Conservation (phyloP, 2,888 invertebrate species). For the Drosophila gaucha region DNA sequence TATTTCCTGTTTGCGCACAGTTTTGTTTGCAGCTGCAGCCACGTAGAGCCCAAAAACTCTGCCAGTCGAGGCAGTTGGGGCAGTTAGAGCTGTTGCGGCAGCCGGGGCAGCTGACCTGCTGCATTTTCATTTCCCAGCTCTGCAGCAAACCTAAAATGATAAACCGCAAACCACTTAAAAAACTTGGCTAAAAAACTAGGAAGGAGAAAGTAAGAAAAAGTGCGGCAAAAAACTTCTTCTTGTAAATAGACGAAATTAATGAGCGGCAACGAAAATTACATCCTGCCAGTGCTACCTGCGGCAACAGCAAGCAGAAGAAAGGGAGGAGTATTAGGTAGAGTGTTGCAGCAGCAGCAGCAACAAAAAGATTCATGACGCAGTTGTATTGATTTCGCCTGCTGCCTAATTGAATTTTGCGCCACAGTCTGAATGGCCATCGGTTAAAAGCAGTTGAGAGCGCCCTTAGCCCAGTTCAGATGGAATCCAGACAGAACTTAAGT, state of each 20-base stretch:
- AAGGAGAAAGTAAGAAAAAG: constrained; percentile 2
- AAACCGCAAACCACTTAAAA: constrained; percentile 75
- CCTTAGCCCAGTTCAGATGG: background rate
- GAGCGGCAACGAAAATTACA: constrained; percentile 53
- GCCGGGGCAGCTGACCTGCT: constrained; percentile 32
- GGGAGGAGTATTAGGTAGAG: background rate
- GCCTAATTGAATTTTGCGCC: constrained; percentile 38
- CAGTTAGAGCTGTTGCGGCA: background rate
- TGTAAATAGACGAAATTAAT: constrained; percentile 75
- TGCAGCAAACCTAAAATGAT: constrained; percentile 54
- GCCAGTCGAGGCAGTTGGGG: background rate
- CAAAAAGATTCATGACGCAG: constrained; percentile 29
- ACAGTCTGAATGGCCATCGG: background rate
- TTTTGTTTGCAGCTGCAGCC: constrained; percentile 62
- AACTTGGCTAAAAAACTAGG: constrained; percentile 44
- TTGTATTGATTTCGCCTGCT: constrained; percentile 44
- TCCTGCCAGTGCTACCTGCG: constrained; percentile 19
- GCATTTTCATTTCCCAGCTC: constrained; percentile 51
- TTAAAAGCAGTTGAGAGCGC: constrained; percentile 1
- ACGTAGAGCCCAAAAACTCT: constrained; percentile 1
- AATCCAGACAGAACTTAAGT: no score
- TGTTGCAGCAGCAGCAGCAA: background rate
- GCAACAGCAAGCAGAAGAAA: background rate
- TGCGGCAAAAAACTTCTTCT: constrained; percentile 52
- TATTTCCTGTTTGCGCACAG: constrained; percentile 76